phyloP scores from a whole-genome alignment of 2,113 vertebrate species.

The Patagioenas fasciata region DNA sequence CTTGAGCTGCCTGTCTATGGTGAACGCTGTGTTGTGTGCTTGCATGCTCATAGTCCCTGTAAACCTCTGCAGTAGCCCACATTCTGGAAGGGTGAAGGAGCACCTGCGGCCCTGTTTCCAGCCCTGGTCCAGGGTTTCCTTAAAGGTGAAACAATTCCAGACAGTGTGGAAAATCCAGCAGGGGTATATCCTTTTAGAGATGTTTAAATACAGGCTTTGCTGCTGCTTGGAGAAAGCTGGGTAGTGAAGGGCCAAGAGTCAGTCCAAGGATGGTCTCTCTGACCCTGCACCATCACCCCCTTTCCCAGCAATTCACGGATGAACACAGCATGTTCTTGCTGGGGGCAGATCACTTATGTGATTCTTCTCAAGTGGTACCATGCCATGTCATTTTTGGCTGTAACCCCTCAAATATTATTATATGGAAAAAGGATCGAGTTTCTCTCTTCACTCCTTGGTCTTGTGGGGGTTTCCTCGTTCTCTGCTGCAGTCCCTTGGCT shows the following conservation, averaged over 20 bases:
- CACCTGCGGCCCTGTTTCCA: neutral
- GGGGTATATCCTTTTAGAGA: neutral
- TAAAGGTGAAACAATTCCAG: neutral
- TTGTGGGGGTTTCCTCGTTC: neutral
- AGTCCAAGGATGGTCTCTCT: neutral
- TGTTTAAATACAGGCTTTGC: neutral
- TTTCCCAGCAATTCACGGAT: neutral
- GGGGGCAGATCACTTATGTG: rapidly evolving
- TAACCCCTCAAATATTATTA: neutral
- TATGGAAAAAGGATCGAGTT: rapidly evolving
- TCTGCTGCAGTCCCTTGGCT: neutral
- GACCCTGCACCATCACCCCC: neutral
- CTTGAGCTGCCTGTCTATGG: neutral
- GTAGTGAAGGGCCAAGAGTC: neutral
- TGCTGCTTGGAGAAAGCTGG: neutral
- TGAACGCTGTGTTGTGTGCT: neutral
- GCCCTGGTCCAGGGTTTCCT: neutral
- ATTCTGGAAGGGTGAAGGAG: neutral
- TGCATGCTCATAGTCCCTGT: neutral
- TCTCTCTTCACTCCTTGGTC: neutral
- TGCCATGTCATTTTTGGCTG: neutral
- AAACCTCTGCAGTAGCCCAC: neutral
- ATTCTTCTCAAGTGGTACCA: rapidly evolving
- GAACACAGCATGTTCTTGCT: neutral
- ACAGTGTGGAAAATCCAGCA: neutral